A percentile compares a stretch with the other conserved stretches of the same genome.
Evolutionary conservation across 2,797 vertebrate species (phyloP).

Genomic region (Parauchenoglanis ngamensis): DNA sequence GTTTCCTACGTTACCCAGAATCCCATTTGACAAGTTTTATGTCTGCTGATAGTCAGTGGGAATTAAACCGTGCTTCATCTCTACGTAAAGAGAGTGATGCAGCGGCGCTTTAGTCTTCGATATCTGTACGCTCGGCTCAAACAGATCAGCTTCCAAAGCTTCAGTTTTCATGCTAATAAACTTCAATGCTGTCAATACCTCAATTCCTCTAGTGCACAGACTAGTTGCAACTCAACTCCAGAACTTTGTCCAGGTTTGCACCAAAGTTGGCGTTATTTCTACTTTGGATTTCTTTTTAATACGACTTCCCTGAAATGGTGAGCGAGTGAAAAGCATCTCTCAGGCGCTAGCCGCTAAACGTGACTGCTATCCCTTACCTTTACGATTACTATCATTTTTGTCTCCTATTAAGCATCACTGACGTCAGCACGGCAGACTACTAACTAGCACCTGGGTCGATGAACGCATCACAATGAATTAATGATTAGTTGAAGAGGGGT

Average conservation of each 20-base stretch:
- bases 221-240: neutral
- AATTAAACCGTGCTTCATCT: neutral
- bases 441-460: neutral
- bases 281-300: neutral
- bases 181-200: neutral
- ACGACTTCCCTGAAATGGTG: neutral
- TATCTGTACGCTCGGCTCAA: neutral
- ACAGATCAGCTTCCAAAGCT: neutral
- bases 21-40: neutral
- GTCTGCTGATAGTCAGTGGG: neutral
- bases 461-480: neutral
- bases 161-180: neutral
- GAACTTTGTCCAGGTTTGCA: neutral
- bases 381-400: neutral
- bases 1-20: neutral
- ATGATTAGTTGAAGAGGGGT: neutral
- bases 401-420: neutral
- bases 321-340: neutral
- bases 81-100: neutral
- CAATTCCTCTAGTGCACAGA: neutral
- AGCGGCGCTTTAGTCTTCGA: neutral
- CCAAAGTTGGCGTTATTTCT: neutral
- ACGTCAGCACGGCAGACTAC: neutral
- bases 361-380: neutral
- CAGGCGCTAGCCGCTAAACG: neutral